A percentile compares a stretch with the other conserved stretches of the same genome.
Evolutionary conservation across 1,140 invertebrate species (phyloP).

Genomic region (Metaphire vulgaris): DNA sequence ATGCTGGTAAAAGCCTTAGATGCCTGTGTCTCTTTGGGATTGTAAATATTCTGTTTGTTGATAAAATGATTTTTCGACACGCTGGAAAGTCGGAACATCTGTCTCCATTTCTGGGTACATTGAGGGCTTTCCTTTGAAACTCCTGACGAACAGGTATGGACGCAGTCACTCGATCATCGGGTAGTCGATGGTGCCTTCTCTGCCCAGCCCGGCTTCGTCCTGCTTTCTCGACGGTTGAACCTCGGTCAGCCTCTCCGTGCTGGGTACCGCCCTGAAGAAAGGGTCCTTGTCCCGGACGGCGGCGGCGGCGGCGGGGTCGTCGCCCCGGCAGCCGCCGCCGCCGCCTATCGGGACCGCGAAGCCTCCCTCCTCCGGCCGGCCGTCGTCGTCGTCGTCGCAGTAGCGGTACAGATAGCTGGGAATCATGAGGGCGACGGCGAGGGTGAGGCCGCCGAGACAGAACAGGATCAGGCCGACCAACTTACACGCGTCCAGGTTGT

Average conservation of each 20-base stretch:
- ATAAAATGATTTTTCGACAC: too few relatives aligned
- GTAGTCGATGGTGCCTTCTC: background rate
- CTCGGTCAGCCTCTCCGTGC: background rate
- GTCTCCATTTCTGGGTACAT: too few relatives aligned
- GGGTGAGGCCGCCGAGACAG: slow-evolving; percentile 55
- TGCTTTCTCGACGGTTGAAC: background rate
- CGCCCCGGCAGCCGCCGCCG: slow-evolving; percentile 43
- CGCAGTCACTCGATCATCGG: background rate
- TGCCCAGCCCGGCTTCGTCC: background rate
- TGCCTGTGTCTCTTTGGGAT: too few relatives aligned
- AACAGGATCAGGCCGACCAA: slow-evolving; percentile 55
- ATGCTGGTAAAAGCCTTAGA: too few relatives aligned
- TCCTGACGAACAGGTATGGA: too few relatives aligned
- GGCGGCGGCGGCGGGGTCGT: background rate
- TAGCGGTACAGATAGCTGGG: slow-evolving; percentile 53
- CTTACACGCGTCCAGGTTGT: slow-evolving; percentile 55
- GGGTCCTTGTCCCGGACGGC: background rate
- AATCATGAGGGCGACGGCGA: slow-evolving; percentile 53
- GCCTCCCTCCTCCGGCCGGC: slow-evolving; percentile 4
- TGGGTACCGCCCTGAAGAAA: background rate
- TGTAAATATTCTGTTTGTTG: too few relatives aligned
- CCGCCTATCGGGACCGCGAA: too few relatives aligned
- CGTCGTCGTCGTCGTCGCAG: slow-evolving; percentile 48
- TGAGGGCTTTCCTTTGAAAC: too few relatives aligned
- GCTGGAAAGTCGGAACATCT: too few relatives aligned